Conservation (phyloP, 2,888 invertebrate genomes). For the Cantharis lateralis region DNA sequence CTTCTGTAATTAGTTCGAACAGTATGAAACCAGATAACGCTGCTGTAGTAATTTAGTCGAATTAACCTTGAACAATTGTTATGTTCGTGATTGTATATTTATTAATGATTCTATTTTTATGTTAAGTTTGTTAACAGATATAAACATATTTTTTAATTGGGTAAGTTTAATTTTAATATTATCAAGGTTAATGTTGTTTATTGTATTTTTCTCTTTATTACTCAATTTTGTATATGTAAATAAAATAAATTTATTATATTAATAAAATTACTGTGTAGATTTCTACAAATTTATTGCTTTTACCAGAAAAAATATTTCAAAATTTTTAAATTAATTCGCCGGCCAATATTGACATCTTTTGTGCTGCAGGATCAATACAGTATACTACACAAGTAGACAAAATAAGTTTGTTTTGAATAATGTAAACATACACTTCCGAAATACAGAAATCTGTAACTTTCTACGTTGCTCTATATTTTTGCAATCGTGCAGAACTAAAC, state of each 20-base stretch:
- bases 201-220: background rate
- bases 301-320: background rate
- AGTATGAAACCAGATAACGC: constrained; percentile 1
- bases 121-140: background rate
- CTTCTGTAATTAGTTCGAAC: background rate
- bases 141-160: background rate
- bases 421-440: background rate
- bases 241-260: background rate
- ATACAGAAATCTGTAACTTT: background rate
- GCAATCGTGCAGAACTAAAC: no score
- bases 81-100: background rate
- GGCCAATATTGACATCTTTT: background rate
- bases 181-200: background rate
- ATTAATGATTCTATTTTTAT: background rate
- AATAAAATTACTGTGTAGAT: background rate
- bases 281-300: background rate
- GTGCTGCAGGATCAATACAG: background rate
- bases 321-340: background rate
- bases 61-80: background rate
- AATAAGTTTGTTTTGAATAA: background rate
- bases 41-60: constrained; percentile 4
- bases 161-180: background rate
- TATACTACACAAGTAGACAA: background rate
- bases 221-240: background rate
- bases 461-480: no score